Evolutionary conservation across 2,888 invertebrate genomes (phyloP), one percentile per base, ranked within the genome.

Genomic region (Drosophila diplacantha): DNA sequence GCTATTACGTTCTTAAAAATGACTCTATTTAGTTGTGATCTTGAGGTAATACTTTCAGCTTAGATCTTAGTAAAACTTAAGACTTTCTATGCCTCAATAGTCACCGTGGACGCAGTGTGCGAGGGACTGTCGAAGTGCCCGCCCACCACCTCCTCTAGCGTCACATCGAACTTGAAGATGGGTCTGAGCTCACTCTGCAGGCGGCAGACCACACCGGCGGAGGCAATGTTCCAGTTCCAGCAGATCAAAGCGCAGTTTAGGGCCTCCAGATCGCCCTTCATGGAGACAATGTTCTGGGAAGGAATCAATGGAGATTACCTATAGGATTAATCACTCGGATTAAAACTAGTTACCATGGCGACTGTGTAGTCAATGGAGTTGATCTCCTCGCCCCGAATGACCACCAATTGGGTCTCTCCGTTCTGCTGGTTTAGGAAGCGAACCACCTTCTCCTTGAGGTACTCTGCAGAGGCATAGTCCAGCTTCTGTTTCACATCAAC

Each of bases 381-480:
- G 8, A 92, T 89, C 78, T 90, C 90, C 64, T 88, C 88, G 2
- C 92, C 96, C 89, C 95, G 94, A 35, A 96, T 91, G 31, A 96
- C 93, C 61, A 95, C 93, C 43, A 92, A 64, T 73, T 86, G 83
- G 80, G 91, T 89, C 69, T 90, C 90, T n/a, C 90, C 91, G 61
- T 90, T 90, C 73, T 91, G 90, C 5, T 90, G 89, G 46, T 91
- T 94, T 0, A 92, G 93, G 88, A 95, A 95, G 74, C 93, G 91
- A 62, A 96, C 92, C 66, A 94, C 91, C 80, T 91, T 90, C 59
- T 83, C 80, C 73, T 91, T 90, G 72, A 96, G 89, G 88, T 91
- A 93, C 88, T 95, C 95, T 1, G 95, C 94, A 2, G 95, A 93
- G 20, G 95, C 94, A 89, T 94, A 96, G 65, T 93, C 90, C 57